phyloP scores from a whole-genome alignment of 2,888 invertebrate species.

The Lasioglossum leucozonium region DNA sequence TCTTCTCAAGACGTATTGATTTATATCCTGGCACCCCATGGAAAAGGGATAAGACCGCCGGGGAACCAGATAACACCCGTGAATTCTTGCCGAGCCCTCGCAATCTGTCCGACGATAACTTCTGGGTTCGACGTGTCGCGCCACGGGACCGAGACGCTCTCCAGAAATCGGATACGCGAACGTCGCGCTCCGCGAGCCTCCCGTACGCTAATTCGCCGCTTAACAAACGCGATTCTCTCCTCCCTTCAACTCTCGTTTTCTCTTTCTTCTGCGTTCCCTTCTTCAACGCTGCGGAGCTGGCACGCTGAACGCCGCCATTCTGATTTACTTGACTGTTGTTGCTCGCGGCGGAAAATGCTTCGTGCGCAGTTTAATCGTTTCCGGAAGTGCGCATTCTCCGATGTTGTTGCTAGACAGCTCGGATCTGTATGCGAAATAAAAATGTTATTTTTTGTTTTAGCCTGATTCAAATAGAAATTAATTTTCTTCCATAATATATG shows the following conservation, averaged over 20 bases:
- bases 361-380: background rate
- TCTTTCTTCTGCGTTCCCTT: background rate
- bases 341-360: background rate
- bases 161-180: constrained; percentile 30
- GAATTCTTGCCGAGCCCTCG: constrained; percentile 54
- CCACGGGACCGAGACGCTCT: background rate
- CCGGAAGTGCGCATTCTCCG: too few relatives aligned
- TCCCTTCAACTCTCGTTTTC: background rate
- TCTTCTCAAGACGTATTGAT: constrained; percentile 73
- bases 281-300: background rate
- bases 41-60: constrained; percentile 61
- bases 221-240: background rate
- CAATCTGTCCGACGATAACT: constrained; percentile 57
- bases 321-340: background rate
- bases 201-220: background rate
- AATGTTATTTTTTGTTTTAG: too few relatives aligned
- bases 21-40: constrained; percentile 69
- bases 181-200: background rate
- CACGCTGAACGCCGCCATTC: background rate
- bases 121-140: constrained; percentile 37
- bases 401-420: too few relatives aligned
- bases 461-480: too few relatives aligned
- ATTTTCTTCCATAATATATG: too few relatives aligned
- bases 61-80: constrained; percentile 66
- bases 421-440: too few relatives aligned